These are phyloP conservation scores for Leptopilina syphax DNA, from an alignment of 2,888 invertebrate species.

Conservation along the genomic window DNA sequence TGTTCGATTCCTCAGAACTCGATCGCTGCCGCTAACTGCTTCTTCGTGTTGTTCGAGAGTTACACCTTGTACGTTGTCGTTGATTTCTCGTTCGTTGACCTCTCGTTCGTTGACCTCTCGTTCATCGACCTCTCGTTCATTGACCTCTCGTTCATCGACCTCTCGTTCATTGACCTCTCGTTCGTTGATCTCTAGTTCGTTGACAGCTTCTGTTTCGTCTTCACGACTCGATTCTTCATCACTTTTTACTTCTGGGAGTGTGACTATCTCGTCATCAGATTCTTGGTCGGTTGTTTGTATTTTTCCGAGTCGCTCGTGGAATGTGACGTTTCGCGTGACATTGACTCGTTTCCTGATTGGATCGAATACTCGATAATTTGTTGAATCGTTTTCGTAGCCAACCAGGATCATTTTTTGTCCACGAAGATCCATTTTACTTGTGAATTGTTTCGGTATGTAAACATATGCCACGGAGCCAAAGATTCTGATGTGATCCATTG, in stretches of 20 bases:
- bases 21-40: background rate
- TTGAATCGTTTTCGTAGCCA: constrained; percentile 50
- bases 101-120: background rate
- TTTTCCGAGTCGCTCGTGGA: constrained; percentile 43
- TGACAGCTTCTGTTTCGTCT: background rate
- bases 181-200: background rate
- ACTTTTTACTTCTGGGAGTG: background rate
- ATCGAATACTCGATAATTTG: constrained; percentile 45
- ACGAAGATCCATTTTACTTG: constrained; percentile 44
- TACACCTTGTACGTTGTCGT: too few relatives aligned
- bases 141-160: too few relatives aligned
- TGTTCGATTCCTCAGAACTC: background rate
- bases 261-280: background rate
- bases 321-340: constrained; percentile 44
- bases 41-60: too few relatives aligned
- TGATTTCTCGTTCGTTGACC: background rate
- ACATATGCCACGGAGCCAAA: constrained; percentile 48
- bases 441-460: constrained; percentile 44
- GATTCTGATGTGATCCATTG: constrained; percentile 45
- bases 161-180: too few relatives aligned
- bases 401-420: constrained; percentile 47
- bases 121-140: background rate
- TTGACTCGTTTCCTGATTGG: constrained; percentile 38
- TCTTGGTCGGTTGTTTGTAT: background rate
- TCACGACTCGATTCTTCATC: background rate